Base-by-base conservation (phyloP, 2,797 vertebrate species). In the Clangula hyemalis region DNA sequence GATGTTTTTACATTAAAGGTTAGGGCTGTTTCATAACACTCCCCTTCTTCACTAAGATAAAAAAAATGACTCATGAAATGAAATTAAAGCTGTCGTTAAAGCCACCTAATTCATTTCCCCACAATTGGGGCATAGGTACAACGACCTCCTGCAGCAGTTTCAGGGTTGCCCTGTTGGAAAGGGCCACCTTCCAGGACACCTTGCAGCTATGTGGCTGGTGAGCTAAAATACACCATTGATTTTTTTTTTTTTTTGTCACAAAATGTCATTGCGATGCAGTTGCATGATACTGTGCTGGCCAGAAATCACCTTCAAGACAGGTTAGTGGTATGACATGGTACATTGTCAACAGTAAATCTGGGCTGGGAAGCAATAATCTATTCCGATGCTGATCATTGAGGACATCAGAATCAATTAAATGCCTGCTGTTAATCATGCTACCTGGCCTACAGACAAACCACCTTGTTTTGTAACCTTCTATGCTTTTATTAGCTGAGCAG, bases 221-320 rank as follows among this genome's bases (percentile, higher is more conserved):
- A 94, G 47, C 56, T 72, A 87, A 84, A 3, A 30, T n/a, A 57
- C 4, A 4, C 27, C 16, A 2, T 14, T 77, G 53, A 39, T 53
- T 32, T 54, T 22, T 34, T 32, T n/a, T n/a, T 49, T 47, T 10
- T 16, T 90, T 56, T 3, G 69, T 83, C 73, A 81, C 85, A 89
- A 95, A 94, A 84, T 64, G 83, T 39, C 74, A 68, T 73, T 83
- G 61, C 54, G 85, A 93, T 82, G 51, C 47, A 57, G 53, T 70
- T 76, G 88, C 22, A 61, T 69, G 45, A 77, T 91, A 77, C 13
- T 69, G 21, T 83, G n/a, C 62, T 84, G 85, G 62, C 72, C 89
- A 96, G 91, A 94, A 94, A 92, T 91, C 91, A 91, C 91, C 66
- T 95, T 92, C 76, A 81, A 90, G 85, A 86, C 83, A 97, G 80